Evolutionary conservation across 2,888 invertebrate species (phyloP), one percentile per base, ranked within the genome.

Genomic region (Hyles lineata): DNA sequence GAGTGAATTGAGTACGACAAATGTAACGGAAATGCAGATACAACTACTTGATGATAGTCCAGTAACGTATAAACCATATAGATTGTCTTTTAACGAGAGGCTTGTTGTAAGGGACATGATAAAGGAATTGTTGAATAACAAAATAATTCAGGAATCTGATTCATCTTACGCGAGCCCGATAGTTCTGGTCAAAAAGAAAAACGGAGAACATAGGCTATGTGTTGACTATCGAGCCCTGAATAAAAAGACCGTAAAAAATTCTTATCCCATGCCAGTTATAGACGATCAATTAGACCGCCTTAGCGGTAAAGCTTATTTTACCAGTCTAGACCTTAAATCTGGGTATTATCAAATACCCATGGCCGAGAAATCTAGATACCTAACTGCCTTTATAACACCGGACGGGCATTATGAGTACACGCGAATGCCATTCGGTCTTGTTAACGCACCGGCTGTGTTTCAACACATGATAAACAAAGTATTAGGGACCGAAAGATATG

Each of bases 281-380:
- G 77, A 80, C 15, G 83, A 82, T 50, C 75, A 80, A 19, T 29
- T 83, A 0, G 80, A 82, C 52, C 70, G 25, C 4, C 59, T 84
- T 3, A n/a, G 75, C 0, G 83, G 81, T 0, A 72, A 74, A 67
- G 73, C 61, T 2, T 71, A 73, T 0, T 85, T 76, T 61, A 78
- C 67, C 0, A 72, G 74, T 0, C 29, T 82, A 1, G 82, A 82
- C 60, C 59, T 77, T 0, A 79, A 79, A 3, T 76, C 75, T 0
- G 82, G 82, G 0, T 83, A 81, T 23, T 76, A 82, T 35, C 82
- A 83, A 50, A 83, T 89, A 0, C 75, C 78, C 0, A 73, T 89
- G 0, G 70, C 75, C 1, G 72, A 75, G 8, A 71, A 62, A 0
- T 74, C 74, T 9, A 74, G 80, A 77, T 23, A 81, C 29, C 78